Evolutionary conservation across 2,888 invertebrate species (phyloP), one percentile per base, ranked within the genome.

Genomic region (Himalopsyche anomala): DNA sequence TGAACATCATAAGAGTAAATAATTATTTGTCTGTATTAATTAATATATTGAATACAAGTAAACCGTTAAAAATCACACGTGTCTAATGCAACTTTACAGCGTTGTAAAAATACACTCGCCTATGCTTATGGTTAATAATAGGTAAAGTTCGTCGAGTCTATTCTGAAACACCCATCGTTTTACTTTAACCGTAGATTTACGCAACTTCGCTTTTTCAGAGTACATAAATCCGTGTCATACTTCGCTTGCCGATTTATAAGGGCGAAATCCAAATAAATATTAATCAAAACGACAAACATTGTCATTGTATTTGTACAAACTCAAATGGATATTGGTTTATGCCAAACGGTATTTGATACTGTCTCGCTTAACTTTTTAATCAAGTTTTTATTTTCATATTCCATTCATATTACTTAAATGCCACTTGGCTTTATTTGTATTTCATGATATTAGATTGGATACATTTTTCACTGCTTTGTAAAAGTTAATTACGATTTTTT

Each of bases 141-240:
- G 9, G 0, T 51, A 2, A 51, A 12, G 51, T 51, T 51, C 15
- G 51, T 15, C 4, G 19, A 8, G 19, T 62, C 8, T 62, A 19
- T 62, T 62, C 19, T 28, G 62, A 28, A 19, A 28, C 62, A 62
- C 62, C 62, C 62, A 28, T n/a, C 28, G 62, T n/a, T 62, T 19
- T 19, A 62, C 62, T n/a, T 19, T 62, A 62, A 62, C 62, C 62
- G 62, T 62, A 62, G 62, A 54, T 82, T 82, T 54, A 17, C 82
- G 56, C 56, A 54, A 54, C 82, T 28, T 82, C 38, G 54, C 82
- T 45, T 56, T 82, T 54, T 40, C 55, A 54, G 40, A 82, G 82
- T 82, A 82, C 82, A 82, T 82, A 82, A 82, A 82, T 82, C 82
- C 38, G 82, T n/a, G 82, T 36, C 62, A 62, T 62, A 62, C 62